These are phyloP conservation scores for Amphipyra tragopoginis DNA, from an alignment of 2,888 invertebrate genomes.

Conservation along the genomic window DNA sequence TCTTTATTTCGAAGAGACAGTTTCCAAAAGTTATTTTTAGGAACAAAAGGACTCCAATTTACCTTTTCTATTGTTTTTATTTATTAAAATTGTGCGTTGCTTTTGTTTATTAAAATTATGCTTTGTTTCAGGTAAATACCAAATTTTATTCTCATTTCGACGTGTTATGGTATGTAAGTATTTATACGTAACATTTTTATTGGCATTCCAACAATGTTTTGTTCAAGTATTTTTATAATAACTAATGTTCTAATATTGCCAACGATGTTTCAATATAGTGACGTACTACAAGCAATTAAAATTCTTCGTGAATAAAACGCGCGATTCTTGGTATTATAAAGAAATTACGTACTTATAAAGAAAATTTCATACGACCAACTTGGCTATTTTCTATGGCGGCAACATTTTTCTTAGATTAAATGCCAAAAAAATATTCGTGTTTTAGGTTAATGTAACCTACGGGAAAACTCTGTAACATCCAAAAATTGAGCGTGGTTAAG, in stretches of 20 bases:
- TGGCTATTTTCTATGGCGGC: neutral
- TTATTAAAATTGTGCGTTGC: constrained; percentile 1
- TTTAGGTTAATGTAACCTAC: no score
- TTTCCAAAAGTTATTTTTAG: neutral
- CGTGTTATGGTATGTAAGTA: constrained; percentile 20
- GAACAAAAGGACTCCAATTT: neutral
- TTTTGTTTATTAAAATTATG: constrained; percentile 6
- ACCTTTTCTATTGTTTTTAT: neutral
- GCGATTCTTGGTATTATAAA: neutral
- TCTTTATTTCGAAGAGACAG: neutral
- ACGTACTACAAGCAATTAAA: constrained; percentile 24
- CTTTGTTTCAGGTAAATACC: constrained; percentile 43
- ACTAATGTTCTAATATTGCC: constrained; percentile 1
- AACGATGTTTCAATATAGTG: neutral
- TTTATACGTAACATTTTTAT: neutral
- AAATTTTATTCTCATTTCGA: constrained; percentile 1
- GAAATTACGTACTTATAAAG: neutral
- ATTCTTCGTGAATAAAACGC: constrained; percentile 12
- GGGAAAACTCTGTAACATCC: no score
- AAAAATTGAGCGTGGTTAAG: no score
- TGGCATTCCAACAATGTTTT: neutral
- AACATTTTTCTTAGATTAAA: constrained; percentile 4
- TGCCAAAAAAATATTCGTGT: neutral
- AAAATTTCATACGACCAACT: constrained; percentile 1
- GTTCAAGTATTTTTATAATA: constrained; percentile 7